Evolutionary conservation across 2,113 vertebrate genomes (phyloP).

Genomic region (Sebastes schlegelii): DNA sequence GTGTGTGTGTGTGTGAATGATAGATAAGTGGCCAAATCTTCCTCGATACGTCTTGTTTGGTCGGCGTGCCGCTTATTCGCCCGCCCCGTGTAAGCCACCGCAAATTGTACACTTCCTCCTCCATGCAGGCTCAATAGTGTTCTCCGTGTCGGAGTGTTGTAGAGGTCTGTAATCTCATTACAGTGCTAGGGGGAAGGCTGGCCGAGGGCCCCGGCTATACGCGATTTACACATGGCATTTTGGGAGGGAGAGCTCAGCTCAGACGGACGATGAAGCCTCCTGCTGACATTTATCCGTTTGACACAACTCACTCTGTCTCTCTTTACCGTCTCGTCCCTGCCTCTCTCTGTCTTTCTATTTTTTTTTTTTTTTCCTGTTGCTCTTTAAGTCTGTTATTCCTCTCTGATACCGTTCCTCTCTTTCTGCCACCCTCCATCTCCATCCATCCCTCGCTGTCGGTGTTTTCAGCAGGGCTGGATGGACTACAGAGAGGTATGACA

Average conservation of each 20-base stretch:
- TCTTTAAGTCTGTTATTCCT: constrained; percentile 15
- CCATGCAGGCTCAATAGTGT: constrained; percentile 59
- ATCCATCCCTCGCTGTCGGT: neutral
- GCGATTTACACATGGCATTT: constrained; percentile 80
- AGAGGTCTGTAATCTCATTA: constrained; percentile 85
- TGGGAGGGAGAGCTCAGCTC: constrained; percentile 66
- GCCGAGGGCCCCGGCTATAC: constrained; percentile 61
- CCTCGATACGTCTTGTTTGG: constrained; percentile 44
- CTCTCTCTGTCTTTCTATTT: constrained; percentile 1
- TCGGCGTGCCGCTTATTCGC: constrained; percentile 44
- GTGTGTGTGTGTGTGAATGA: constrained; percentile 47
- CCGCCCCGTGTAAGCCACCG: constrained; percentile 58
- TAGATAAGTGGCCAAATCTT: constrained; percentile 51
- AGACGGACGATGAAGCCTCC: constrained; percentile 66
- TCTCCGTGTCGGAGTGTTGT: constrained; percentile 54
- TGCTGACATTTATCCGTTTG: constrained; percentile 80
- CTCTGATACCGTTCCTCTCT: neutral
- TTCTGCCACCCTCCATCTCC: neutral
- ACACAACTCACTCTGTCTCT: constrained; percentile 68
- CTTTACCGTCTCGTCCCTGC: neutral
- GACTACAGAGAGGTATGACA: neutral
- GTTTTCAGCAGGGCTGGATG: neutral
- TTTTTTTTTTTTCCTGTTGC: constrained; percentile 1
- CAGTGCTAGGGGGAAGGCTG: constrained; percentile 64
- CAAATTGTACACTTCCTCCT: constrained; percentile 52